phyloP scores from a whole-genome alignment of 2,888 invertebrate species.

The Cordilura impudica region DNA sequence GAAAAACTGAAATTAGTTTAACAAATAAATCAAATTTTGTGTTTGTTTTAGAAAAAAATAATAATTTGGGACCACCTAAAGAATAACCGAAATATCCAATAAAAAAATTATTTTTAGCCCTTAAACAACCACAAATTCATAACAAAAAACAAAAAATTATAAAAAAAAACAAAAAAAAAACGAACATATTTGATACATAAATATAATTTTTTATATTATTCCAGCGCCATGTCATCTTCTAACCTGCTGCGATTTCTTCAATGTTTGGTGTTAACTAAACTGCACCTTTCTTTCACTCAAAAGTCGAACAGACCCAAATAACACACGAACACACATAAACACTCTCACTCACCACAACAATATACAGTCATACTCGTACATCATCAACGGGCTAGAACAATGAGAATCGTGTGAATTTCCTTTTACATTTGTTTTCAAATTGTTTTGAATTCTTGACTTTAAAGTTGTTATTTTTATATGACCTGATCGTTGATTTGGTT shows the following conservation, averaged over 20 bases:
- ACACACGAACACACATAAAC: slow-evolving; percentile 4
- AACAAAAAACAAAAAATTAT: not conserved
- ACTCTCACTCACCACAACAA: not conserved
- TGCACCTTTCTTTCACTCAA: slow-evolving; percentile 31
- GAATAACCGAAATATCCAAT: not conserved
- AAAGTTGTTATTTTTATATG: slow-evolving; percentile 17
- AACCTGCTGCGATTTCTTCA: slow-evolving; percentile 45
- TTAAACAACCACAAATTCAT: not conserved
- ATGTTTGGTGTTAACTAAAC: slow-evolving; percentile 33
- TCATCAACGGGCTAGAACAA: not conserved
- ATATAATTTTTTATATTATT: too few relatives aligned
- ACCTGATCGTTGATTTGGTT: slow-evolving; percentile 18
- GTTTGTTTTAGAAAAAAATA: not conserved
- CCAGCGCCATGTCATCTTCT: slow-evolving; percentile 12
- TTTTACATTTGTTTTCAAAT: slow-evolving; percentile 30
- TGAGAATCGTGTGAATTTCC: slow-evolving; percentile 59
- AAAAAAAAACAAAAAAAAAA: too few relatives aligned
- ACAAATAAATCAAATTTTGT: not conserved
- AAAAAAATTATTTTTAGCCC: not conserved
- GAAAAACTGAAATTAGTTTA: not conserved
- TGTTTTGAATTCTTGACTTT: slow-evolving; percentile 19
- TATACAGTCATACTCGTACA: not conserved
- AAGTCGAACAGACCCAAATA: not conserved
- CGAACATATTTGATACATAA: too few relatives aligned
- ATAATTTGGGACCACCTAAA: not conserved